A percentile compares a stretch with the other conserved stretches of the same genome.
Evolutionary conservation across 2,888 invertebrate species (phyloP).

Genomic region (Rugalucina vietnamica): DNA sequence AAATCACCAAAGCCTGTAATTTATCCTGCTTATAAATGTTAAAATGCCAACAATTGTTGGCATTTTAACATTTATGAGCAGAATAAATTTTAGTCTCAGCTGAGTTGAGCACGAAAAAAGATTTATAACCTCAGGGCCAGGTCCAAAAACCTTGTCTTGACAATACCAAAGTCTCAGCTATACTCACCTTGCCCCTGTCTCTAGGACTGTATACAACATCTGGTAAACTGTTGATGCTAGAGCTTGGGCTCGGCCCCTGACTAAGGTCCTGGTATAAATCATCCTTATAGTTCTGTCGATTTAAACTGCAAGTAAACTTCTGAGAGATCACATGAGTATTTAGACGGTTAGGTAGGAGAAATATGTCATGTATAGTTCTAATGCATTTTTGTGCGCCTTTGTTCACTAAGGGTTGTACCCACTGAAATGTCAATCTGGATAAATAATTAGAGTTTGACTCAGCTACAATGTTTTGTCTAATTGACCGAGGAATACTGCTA

Average conservation of each 20-base stretch:
- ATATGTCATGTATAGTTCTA: conserved; percentile 85
- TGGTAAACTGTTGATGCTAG: conserved; percentile 47
- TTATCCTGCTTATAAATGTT: too few species aligned
- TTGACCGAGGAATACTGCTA: conserved; percentile 44
- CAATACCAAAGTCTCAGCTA: too few species aligned
- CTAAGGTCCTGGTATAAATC: not conserved
- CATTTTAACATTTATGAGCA: too few species aligned
- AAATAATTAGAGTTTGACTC: conserved; percentile 90
- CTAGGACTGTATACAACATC: conserved; percentile 49
- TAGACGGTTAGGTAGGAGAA: conserved; percentile 76
- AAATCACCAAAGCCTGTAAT: too few species aligned
- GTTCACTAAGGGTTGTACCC: conserved; percentile 93
- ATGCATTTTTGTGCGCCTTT: conserved; percentile 84
- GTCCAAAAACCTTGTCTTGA: too few species aligned
- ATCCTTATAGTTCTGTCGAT: conserved; percentile 29
- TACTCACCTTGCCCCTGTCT: too few species aligned
- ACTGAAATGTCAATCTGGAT: conserved; percentile 92
- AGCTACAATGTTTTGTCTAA: conserved; percentile 59
- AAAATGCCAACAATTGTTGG: too few species aligned
- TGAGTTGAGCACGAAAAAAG: too few species aligned
- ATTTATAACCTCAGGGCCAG: too few species aligned
- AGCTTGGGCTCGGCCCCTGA: conserved; percentile 28
- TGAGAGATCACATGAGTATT: conserved; percentile 72
- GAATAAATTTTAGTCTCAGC: too few species aligned
- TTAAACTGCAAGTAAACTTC: conserved; percentile 69